Evolutionary conservation across 2,113 vertebrate genomes (phyloP).

Genomic region (Silurus glanis): DNA sequence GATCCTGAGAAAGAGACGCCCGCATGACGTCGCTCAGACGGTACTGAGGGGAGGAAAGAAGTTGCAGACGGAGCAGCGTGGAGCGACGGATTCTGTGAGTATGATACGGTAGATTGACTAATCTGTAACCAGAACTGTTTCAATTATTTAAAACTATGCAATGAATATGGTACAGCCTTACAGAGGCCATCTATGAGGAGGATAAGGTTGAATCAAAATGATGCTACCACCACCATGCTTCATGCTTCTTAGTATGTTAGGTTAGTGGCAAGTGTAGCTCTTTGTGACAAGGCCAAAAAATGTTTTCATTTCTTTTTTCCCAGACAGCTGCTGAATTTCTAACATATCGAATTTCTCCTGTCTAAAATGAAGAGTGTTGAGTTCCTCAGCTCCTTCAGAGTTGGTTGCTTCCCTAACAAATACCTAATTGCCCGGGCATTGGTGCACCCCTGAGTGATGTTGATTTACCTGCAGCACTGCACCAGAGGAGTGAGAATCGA

Average conservation of each 20-base stretch:
- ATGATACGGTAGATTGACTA: background rate
- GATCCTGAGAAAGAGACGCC: conserved; percentile 73
- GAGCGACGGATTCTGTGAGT: conserved; percentile 74
- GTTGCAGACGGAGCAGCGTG: conserved; percentile 71
- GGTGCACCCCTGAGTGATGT: background rate
- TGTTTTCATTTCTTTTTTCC: too few species aligned
- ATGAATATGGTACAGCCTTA: background rate
- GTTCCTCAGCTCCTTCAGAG: too few species aligned
- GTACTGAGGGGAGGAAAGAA: conserved; percentile 71
- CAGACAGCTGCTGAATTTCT: too few species aligned
- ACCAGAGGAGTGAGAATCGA: conserved; percentile 78
- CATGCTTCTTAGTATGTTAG: background rate
- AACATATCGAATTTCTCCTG: too few species aligned
- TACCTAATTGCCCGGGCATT: too few species aligned
- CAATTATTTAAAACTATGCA: background rate
- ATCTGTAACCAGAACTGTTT: background rate
- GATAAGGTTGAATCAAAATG: background rate
- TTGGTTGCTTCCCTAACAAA: too few species aligned
- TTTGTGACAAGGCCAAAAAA: background rate
- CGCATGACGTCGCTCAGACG: conserved; percentile 71
- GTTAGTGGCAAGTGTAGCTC: background rate
- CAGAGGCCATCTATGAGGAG: background rate
- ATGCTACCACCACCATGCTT: background rate
- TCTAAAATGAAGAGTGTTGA: too few species aligned
- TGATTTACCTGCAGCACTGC: conserved; percentile 80